Conservation (phyloP, 1,140 invertebrate species). For the Aethina tumida region DNA sequence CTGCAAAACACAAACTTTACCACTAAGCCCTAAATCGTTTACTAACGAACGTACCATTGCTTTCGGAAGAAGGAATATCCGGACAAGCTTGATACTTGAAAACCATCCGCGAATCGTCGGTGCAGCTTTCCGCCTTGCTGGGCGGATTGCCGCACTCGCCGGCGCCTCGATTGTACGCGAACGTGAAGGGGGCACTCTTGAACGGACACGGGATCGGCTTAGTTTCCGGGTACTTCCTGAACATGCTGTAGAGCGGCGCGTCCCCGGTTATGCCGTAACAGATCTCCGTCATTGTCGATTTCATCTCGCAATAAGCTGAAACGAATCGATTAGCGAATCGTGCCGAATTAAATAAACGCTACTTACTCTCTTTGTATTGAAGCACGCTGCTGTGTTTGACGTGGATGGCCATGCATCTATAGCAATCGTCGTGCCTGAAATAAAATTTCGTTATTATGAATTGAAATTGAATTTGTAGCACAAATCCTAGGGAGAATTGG, state of each 20-base stretch:
- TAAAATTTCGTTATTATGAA: no score
- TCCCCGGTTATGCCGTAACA: constrained; percentile 60
- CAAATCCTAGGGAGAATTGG: no score
- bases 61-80: constrained; percentile 64
- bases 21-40: not conserved
- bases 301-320: constrained; percentile 49
- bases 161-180: constrained; percentile 62
- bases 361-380: constrained; percentile 72
- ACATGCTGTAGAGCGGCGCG: constrained; percentile 63
- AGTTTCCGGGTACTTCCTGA: constrained; percentile 52
- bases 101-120: constrained; percentile 65
- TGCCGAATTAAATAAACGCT: not conserved
- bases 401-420: constrained; percentile 58
- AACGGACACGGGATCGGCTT: constrained; percentile 62
- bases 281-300: constrained; percentile 45
- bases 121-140: constrained; percentile 72
- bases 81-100: constrained; percentile 78
- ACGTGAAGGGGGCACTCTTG: constrained; percentile 64
- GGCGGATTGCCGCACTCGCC: constrained; percentile 65
- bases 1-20: constrained; percentile 40
- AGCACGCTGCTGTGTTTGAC: constrained; percentile 59
- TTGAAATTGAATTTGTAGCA: no score
- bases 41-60: constrained; percentile 42
- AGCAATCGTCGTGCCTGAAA: constrained; percentile 45
- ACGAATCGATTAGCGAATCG: constrained; percentile 15